A percentile compares a stretch with the other conserved stretches of the same genome.
Conservation (phyloP, 2,888 invertebrate species). For the Vesta saturnalis region DNA sequence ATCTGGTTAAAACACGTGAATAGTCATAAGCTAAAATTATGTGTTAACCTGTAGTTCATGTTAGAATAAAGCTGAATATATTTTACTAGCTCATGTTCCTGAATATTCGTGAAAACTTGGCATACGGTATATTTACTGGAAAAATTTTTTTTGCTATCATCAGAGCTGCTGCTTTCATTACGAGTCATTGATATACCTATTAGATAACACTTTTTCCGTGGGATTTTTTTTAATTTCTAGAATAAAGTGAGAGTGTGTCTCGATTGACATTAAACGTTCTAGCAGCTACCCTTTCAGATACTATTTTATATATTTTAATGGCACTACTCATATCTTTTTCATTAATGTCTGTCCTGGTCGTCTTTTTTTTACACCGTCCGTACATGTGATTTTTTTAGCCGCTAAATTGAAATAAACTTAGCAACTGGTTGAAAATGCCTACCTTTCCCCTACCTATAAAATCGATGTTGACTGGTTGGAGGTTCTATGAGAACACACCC, state of each 20-base stretch:
- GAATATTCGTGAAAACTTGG: slow-evolving; percentile 4
- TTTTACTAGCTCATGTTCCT: slow-evolving; percentile 8
- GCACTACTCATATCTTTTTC: neutral
- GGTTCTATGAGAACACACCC: too few relatives aligned
- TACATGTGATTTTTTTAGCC: neutral
- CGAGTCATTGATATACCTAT: neutral
- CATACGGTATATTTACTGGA: neutral
- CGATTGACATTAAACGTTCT: neutral
- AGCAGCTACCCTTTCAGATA: neutral
- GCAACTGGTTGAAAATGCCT: neutral
- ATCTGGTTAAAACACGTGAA: neutral
- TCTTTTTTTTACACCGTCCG: too few relatives aligned
- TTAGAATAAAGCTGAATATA: slow-evolving; percentile 10
- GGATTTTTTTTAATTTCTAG: neutral
- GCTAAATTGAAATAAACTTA: neutral
- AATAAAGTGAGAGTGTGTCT: neutral
- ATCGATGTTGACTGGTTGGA: too few relatives aligned
- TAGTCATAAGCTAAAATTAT: slow-evolving; percentile 4
- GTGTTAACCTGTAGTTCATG: slow-evolving; percentile 8
- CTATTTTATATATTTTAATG: neutral
- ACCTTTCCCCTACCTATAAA: neutral
- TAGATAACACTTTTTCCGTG: neutral
- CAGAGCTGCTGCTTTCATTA: neutral
- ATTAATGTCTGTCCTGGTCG: neutral
- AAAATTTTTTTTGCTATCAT: neutral